A percentile compares a stretch with the other conserved stretches of the same genome.
Evolutionary conservation across 2,888 invertebrate species (phyloP).

Genomic region (Heliconius erato): DNA sequence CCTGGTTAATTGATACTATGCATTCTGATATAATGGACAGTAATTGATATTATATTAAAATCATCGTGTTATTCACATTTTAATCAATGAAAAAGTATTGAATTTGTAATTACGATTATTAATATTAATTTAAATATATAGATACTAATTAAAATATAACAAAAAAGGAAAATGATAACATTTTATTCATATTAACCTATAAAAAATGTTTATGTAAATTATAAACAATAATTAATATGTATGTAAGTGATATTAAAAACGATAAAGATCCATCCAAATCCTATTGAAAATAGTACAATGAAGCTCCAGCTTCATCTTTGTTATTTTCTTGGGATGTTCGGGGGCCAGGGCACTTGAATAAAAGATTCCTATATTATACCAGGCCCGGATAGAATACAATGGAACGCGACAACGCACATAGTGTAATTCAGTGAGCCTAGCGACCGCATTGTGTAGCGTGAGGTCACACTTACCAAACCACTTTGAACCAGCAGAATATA

Average conservation of each 20-base stretch:
- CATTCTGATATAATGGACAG: not conserved
- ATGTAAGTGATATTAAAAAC: constrained; percentile 51
- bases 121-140: not conserved
- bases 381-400: constrained; percentile 73
- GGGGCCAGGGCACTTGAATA: constrained; percentile 82
- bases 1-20: constrained; percentile 7
- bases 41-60: constrained; percentile 5
- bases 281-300: constrained; percentile 80
- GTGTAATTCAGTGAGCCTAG: constrained; percentile 75
- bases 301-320: constrained; percentile 77
- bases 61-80: not conserved
- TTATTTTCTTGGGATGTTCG: constrained; percentile 79
- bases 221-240: constrained; percentile 1
- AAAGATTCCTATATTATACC: constrained; percentile 83
- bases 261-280: constrained; percentile 74
- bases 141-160: not conserved
- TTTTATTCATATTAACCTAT: not conserved
- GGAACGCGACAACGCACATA: constrained; percentile 76
- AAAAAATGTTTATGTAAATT: not conserved
- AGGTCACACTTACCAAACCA: constrained; percentile 48
- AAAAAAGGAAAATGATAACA: not conserved
- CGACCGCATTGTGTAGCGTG: constrained; percentile 71
- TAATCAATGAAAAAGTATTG: not conserved
- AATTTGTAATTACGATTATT: not conserved
- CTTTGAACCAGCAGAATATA: constrained; percentile 37